These are phyloP conservation scores for Mesoclemmys tuberculata DNA, from an alignment of 2,113 vertebrate species.

Conservation along the genomic window DNA sequence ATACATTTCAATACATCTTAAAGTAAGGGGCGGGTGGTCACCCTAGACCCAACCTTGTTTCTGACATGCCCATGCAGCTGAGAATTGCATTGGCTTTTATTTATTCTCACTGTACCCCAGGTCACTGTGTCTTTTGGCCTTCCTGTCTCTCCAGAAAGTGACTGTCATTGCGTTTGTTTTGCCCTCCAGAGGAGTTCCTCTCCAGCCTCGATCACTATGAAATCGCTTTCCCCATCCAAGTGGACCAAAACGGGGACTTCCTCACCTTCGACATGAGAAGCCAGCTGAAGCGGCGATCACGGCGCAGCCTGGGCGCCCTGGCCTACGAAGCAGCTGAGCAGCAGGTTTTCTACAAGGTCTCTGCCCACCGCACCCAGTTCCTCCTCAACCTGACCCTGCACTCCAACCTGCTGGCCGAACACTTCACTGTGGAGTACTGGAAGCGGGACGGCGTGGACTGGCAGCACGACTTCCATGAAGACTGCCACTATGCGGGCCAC, in stretches of 20 bases:
- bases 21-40: not conserved
- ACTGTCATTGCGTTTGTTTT: slow-evolving; percentile 46
- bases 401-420: slow-evolving; percentile 89
- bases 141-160: not conserved
- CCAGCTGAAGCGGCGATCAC: slow-evolving; percentile 67
- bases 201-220: slow-evolving; percentile 95
- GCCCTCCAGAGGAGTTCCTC: slow-evolving; percentile 89
- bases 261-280: slow-evolving; percentile 78
- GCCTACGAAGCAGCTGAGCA: slow-evolving; percentile 72
- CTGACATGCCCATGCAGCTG: too few species aligned
- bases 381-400: slow-evolving; percentile 95
- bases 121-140: fast-evolving
- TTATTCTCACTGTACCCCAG: fast-evolving
- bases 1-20: not conserved
- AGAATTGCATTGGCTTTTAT: fast-evolving
- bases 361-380: slow-evolving; percentile 89
- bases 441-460: slow-evolving; percentile 90
- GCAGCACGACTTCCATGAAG: slow-evolving; percentile 90
- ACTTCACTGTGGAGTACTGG: slow-evolving; percentile 98
- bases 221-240: slow-evolving; percentile 92
- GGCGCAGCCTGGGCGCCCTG: slow-evolving; percentile 77
- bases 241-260: slow-evolving; percentile 89
- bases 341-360: slow-evolving; percentile 94
- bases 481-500: slow-evolving; percentile 95
- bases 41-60: not conserved